Evolutionary conservation across 2,888 invertebrate species (phyloP).

Genomic region (Tromatobia lineatoria): DNA sequence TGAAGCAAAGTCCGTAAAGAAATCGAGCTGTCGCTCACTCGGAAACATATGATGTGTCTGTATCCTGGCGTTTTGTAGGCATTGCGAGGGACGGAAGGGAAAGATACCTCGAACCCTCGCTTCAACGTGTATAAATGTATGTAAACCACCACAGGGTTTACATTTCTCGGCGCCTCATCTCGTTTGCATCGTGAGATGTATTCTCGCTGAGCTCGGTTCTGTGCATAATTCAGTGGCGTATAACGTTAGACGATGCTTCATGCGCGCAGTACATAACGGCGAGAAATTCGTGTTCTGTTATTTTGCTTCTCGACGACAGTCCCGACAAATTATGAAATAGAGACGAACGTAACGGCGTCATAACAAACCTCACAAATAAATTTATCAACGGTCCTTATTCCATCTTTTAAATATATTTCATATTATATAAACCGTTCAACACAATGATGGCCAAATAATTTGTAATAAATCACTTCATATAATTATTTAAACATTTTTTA

Average conservation of each 20-base stretch:
- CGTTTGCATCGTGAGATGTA: constrained; percentile 36
- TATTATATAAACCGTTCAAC: no score
- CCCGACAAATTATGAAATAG: constrained; percentile 6
- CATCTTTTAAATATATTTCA: no score
- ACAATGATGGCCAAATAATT: no score
- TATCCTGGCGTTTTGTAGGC: neutral
- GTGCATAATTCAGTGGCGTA: constrained; percentile 65
- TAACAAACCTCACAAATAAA: neutral
- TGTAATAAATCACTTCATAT: no score
- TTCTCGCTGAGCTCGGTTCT: constrained; percentile 17
- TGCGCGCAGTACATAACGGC: neutral
- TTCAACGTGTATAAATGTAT: constrained; percentile 21
- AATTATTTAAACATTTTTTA: no score
- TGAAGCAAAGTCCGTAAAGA: neutral
- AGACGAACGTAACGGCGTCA: neutral
- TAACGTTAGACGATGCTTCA: constrained; percentile 45
- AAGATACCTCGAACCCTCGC: neutral
- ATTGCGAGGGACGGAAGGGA: neutral
- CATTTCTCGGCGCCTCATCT: constrained; percentile 41
- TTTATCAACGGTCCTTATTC: no score
- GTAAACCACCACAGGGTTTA: constrained; percentile 38
- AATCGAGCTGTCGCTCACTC: constrained; percentile 17
- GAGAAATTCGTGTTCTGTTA: constrained; percentile 1
- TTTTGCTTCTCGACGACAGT: neutral
- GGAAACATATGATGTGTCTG: neutral